Base-by-base conservation (phyloP, 2,888 invertebrate species). In the Hoplodrina blanda region DNA sequence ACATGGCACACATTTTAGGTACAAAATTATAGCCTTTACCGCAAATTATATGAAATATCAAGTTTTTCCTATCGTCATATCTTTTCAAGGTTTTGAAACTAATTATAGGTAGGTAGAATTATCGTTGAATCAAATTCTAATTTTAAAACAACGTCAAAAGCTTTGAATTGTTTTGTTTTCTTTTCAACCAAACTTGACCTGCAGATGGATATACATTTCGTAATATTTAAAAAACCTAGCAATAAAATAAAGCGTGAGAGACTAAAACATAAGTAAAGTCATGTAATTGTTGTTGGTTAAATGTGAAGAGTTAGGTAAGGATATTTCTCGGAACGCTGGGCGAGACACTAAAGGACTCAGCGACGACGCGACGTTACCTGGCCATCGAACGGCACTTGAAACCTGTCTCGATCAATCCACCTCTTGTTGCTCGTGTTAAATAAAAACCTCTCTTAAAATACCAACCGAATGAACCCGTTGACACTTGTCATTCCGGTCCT, bases 361-460 rank as follows among this genome's bases (percentile, higher is more conserved):
- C 88, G 73, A 81, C 84, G 87, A 81, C 84, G 87, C 89, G 89
- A 87, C 89, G 90, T 89, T 91, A 91, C 93, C 92, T 92, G 94
- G 86, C 91, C 92, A 88, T 91, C 93, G 93, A 93, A 92, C 93
- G 92, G 92, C 94, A 93, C 96, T 96, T 91, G 90, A 95, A 96
- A 96, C 96, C 96, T 93, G 96, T 95, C 95, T 93, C 95, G 94
- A 96, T 96, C 95, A 95, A 96, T 95, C 94, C 94, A 90, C 89
- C 93, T 94, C 95, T 94, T 94, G 93, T 95, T 95, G 94, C 92
- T 95, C 94, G 92, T 95, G 93, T 95, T 93, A 94, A 95, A 95
- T 95, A 95, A 95, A 93, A 95, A 93, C 92, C 91, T 93, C 93
- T 95, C 89, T 94, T 94, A 94, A 95, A 94, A 95, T 95, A 93